Evolutionary conservation across 2,797 vertebrate species (phyloP), one percentile per base, ranked within the genome.

Genomic region (Bradypodion pumilum): DNA sequence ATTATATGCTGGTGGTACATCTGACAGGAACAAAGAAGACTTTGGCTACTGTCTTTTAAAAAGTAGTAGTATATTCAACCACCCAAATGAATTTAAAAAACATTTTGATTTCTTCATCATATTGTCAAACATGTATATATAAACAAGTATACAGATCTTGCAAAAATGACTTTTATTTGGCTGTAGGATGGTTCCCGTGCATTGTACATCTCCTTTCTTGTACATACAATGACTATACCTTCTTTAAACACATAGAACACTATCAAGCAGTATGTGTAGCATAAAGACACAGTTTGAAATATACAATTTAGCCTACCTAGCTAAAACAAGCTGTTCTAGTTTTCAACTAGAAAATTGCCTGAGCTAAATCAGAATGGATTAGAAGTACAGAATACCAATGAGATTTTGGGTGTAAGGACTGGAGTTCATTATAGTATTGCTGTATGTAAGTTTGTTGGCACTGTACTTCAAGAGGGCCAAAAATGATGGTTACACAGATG

Each of bases 401-500:
- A 10, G 21, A 29, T 10, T 23, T 23, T 40, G n/a, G 52, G n/a
- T 46, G 29, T 21, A 6, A 12, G 42, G 13, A 15, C 5, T 23
- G 40, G 23, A 40, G 7, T 70, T 21, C 35, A 9, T 74, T 3
- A 70, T 21, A 62, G 63, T 10, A 86, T 65, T 65, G n/a, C n/a
- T n/a, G n/a, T n/a, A n/a, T n/a, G n/a, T 29, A 81, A 10, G 32
- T 65, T 46, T 7, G 16, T 25, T 81, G 63, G 8, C n/a, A 15
- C 10, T 72, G 23, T 52, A 82, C 3, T 56, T 77, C 10, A 83
- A 49, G 65, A 70, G n/a, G 37, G 78, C 83, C 16, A 80, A 89
- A 90, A 89, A 46, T 76, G 27, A 40, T 83, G 10, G 2, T 42
- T 81, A 80, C 89, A 90, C 25, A 15, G 2, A 88, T 73, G 35